Base-by-base conservation (phyloP, 2,797 vertebrate genomes). In the Sebastes umbrosus region DNA sequence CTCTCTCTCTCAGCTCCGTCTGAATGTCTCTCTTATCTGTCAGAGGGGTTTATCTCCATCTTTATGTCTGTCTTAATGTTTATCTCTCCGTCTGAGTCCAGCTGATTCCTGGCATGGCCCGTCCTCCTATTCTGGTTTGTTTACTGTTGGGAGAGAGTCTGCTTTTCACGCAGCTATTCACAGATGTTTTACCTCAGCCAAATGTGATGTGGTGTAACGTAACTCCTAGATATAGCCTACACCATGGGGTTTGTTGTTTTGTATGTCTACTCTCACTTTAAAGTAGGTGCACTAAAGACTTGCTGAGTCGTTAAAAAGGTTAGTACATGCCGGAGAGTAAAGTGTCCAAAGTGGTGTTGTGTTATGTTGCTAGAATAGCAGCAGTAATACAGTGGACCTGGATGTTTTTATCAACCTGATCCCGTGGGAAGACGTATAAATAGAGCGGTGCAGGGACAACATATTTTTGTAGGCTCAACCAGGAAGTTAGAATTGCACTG, bases 11-110 rank as follows among this genome's bases (percentile, higher is more conserved):
- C 50, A 10, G 8, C 59, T 69, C 25, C 20, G 0, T 65, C 59
- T 27, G n/a, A 46, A 36, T 46, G 63, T 5, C 14, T 58, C 18
- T 60, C 67, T 80, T 77, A 84, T 90, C 80, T 80, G 77, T 29
- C 13, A 3, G 27, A 1, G 0, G 32, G n/a, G 7, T 74, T 86
- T 87, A 89, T 92, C 84, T 87, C 69, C 69, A 69, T 85, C 64
- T 64, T 67, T 46, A 66, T 67, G 80, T 90, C 82, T 84, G 71
- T 69, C 77, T 77, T 39, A 18, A n/a, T 92, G 87, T 93, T 90
- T 87, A 88, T 92, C 85, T 82, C 43, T 83, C 88, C 85, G 90
- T 91, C 88, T 91, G 82, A 69, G 57, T 76, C 62, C 1, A 4
- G 11, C 52, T 57, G 63, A 50, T 76, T 81, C 64, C 66, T 72